A percentile compares a stretch with the other conserved stretches of the same genome.
These are phyloP conservation scores for Phenacoccus solenopsis DNA, from an alignment of 1,140 invertebrate species.

Conservation along the genomic window DNA sequence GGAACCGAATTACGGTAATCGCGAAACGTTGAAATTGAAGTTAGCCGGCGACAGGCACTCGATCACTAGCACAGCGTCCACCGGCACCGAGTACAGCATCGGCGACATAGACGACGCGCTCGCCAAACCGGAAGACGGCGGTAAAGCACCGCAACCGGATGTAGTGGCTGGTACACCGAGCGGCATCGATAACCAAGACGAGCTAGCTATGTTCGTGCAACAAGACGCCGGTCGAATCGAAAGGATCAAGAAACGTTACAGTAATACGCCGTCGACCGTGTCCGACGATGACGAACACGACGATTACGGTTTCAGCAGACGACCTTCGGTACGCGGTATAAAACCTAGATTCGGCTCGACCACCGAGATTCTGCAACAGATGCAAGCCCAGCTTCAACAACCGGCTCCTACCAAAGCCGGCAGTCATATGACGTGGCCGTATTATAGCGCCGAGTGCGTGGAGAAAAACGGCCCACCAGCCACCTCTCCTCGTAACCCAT, in stretches of 20 bases:
- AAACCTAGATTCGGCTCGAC: constrained; percentile 60
- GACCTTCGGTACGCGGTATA: constrained; percentile 67
- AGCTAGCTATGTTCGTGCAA: constrained; percentile 68
- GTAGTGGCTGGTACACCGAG: constrained; percentile 56
- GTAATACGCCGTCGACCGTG: constrained; percentile 14
- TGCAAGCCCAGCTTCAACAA: constrained; percentile 53
- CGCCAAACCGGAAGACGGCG: constrained; percentile 32
- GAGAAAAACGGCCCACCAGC: constrained; percentile 11
- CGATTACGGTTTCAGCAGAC: constrained; percentile 76
- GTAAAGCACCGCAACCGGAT: constrained; percentile 42
- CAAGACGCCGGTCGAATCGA: constrained; percentile 68
- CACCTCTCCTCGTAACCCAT: background rate
- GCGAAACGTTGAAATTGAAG: constrained; percentile 9
- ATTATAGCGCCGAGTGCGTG: constrained; percentile 41
- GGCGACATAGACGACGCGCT: constrained; percentile 51
- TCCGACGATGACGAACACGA: constrained; percentile 58
- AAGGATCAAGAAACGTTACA: constrained; percentile 58
- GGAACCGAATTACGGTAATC: constrained; percentile 16
- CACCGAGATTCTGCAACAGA: constrained; percentile 66
- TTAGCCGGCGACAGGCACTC: constrained; percentile 37
- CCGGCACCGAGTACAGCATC: constrained; percentile 44
- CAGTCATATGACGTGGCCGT: constrained; percentile 45
- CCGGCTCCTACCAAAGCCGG: constrained; percentile 31
- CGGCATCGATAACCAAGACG: constrained; percentile 40
- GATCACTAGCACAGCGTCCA: constrained; percentile 33